Conservation (phyloP, 2,888 invertebrate genomes). For the Strigamia maritima region DNA sequence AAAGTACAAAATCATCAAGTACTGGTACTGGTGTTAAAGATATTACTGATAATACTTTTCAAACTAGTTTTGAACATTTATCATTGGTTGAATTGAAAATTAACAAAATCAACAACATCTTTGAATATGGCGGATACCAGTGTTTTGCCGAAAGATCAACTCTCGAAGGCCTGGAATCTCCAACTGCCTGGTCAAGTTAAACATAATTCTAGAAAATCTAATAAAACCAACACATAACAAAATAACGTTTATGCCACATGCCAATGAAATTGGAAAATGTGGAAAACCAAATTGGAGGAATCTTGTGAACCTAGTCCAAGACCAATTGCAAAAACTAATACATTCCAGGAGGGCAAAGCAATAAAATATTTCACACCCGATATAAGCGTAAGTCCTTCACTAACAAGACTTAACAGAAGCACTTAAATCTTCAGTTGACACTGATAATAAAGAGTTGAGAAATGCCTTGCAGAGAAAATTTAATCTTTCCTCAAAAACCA, state of each 20-base stretch:
- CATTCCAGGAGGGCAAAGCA: not conserved
- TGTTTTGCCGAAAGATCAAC: not conserved
- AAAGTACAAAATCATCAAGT: too few species aligned
- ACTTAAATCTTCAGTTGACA: not conserved
- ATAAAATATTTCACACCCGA: not conserved
- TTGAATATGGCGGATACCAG: not conserved
- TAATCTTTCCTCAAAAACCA: too few species aligned
- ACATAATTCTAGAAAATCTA: not conserved
- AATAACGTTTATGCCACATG: not conserved
- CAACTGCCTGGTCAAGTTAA: not conserved
- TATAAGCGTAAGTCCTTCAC: too few species aligned
- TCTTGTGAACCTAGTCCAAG: not conserved
- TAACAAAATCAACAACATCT: not conserved
- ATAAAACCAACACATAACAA: not conserved
- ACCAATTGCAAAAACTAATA: not conserved
- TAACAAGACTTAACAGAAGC: not conserved
- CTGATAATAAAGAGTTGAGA: not conserved
- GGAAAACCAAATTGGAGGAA: not conserved
- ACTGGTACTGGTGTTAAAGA: too few species aligned
- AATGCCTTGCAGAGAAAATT: not conserved
- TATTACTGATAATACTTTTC: too few species aligned
- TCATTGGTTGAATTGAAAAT: not conserved
- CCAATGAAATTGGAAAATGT: not conserved
- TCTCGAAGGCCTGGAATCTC: not conserved
- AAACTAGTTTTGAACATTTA: too few species aligned